phyloP scores from a whole-genome alignment of 2,888 invertebrate genomes.

The Flexamia atlantica region DNA sequence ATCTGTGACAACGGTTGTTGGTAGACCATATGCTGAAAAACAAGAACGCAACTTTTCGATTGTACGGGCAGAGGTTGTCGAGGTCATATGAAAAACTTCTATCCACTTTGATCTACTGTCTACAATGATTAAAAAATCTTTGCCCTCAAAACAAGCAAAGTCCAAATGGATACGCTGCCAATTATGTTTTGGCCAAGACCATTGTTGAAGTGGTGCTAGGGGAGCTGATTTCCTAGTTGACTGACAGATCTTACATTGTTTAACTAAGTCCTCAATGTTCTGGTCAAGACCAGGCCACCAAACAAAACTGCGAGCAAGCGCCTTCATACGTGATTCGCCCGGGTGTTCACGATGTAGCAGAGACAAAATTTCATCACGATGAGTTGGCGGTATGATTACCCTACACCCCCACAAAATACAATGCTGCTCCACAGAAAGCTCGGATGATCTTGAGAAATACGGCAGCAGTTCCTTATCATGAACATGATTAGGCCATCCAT shows the following conservation, averaged over 20 bases:
- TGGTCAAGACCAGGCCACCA: constrained; percentile 43
- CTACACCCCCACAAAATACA: constrained; percentile 30
- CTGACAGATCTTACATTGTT: constrained; percentile 60
- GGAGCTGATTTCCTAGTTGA: constrained; percentile 63
- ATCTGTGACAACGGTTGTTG: constrained; percentile 67
- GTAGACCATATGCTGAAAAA: constrained; percentile 67
- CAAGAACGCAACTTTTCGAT: not conserved
- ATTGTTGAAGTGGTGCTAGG: constrained; percentile 67
- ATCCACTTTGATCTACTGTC: constrained; percentile 64
- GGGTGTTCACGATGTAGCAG: not conserved
- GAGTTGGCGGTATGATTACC: constrained; percentile 12
- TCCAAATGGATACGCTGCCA: constrained; percentile 42
- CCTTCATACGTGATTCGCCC: too few relatives aligned
- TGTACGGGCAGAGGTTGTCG: not conserved
- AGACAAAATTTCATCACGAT: not conserved
- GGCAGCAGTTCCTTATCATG: too few relatives aligned
- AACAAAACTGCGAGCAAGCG: constrained; percentile 33
- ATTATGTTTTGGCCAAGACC: constrained; percentile 12
- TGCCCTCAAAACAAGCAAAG: constrained; percentile 30
- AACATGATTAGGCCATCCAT: too few relatives aligned
- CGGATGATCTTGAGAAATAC: too few relatives aligned
- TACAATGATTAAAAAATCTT: constrained; percentile 58
- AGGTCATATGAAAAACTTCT: constrained; percentile 46
- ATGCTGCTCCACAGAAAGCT: constrained; percentile 7
- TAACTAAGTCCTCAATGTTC: constrained; percentile 47